Percentiles rank a stretch among this genome's conserved stretches.
Conservation (phyloP, 1,140 invertebrate genomes). For the Eriosoma lanigerum region DNA sequence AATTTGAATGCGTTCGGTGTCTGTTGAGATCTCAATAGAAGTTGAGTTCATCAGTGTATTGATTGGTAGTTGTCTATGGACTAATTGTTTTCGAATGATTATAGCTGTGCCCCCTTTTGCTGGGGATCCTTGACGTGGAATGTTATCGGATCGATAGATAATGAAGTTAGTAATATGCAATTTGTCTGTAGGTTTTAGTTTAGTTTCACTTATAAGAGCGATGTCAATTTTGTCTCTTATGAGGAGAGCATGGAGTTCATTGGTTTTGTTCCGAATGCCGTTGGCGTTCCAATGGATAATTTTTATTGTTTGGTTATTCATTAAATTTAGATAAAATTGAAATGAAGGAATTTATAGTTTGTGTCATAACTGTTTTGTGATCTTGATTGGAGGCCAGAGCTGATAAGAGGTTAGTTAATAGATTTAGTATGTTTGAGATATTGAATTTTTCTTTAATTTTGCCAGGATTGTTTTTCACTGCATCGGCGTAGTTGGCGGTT, state of each 20-base stretch:
- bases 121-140: neutral
- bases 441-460: neutral
- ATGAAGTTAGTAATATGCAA: neutral
- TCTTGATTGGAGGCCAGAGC: no score
- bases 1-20: neutral
- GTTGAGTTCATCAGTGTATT: neutral
- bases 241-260: neutral
- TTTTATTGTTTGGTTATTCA: neutral
- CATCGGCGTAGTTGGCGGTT: neutral
- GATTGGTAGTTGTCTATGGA: neutral
- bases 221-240: neutral
- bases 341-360: no score
- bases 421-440: no score
- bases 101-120: neutral
- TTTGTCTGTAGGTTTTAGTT: neutral
- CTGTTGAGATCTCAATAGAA: neutral
- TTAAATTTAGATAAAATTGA: no score
- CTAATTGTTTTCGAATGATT: neutral
- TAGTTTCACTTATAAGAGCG: neutral
- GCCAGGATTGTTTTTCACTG: neutral
- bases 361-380: no score
- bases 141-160: neutral
- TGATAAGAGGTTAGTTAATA: no score
- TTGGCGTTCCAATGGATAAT: neutral
- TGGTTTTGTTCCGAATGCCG: neutral